Conservation (phyloP, 1,140 invertebrate genomes). For the Apis florea region DNA sequence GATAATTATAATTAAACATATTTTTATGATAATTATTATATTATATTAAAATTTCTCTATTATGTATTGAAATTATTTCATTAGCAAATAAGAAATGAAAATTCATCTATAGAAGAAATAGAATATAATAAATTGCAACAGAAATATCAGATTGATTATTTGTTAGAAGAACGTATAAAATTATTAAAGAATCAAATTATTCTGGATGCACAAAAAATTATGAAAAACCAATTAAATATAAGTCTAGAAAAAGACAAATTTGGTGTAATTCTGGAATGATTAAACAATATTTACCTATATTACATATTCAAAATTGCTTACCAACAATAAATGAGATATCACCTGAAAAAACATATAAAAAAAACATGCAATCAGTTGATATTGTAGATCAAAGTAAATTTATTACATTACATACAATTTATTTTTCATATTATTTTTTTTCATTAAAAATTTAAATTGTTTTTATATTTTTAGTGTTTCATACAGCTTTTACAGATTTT, state of each 20-base stretch:
- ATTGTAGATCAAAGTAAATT: slow-evolving; percentile 48
- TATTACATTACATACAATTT: not conserved
- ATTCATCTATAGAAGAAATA: slow-evolving; percentile 21
- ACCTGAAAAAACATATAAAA: slow-evolving; percentile 23
- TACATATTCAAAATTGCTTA: slow-evolving; percentile 9
- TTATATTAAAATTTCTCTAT: too few species aligned
- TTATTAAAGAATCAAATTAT: slow-evolving; percentile 53
- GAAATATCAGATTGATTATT: slow-evolving; percentile 37
- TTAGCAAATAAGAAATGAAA: slow-evolving; percentile 43
- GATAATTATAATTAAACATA: not conserved
- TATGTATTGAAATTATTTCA: slow-evolving; percentile 3
- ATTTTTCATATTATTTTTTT: not conserved
- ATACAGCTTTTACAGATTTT: slow-evolving; percentile 63
- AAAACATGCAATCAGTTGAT: slow-evolving; percentile 24
- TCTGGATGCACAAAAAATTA: slow-evolving; percentile 20
- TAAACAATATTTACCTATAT: slow-evolving; percentile 7
- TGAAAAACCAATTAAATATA: slow-evolving; percentile 29
- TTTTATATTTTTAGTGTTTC: slow-evolving; percentile 52
- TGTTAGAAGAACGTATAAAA: slow-evolving; percentile 36
- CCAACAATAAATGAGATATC: slow-evolving; percentile 59
- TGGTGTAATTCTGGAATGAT: slow-evolving; percentile 34
- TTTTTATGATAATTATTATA: too few species aligned
- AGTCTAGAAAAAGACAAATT: slow-evolving; percentile 43
- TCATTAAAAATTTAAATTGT: not conserved
- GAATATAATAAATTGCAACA: slow-evolving; percentile 47